Evolutionary conservation across 1,140 invertebrate genomes (phyloP).

Genomic region (Drosophila nannoptera): DNA sequence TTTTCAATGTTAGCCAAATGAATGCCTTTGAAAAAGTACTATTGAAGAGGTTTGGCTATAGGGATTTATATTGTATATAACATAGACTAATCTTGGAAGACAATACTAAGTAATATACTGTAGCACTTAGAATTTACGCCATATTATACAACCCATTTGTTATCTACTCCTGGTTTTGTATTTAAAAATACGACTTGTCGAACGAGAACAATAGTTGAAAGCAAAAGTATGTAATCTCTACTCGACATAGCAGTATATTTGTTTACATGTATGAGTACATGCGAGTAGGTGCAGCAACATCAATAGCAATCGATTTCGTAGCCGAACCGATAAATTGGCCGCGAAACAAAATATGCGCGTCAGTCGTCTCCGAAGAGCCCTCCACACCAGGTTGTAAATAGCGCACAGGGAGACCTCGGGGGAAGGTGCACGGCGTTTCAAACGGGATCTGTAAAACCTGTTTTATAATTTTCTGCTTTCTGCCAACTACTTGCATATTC

Average conservation of each 20-base stretch:
- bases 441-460: slow-evolving; percentile 26
- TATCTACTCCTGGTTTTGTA: slow-evolving; percentile 35
- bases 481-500: slow-evolving; percentile 25
- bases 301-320: slow-evolving; percentile 49
- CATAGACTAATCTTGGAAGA: too few species aligned
- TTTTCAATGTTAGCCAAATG: too few species aligned
- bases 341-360: slow-evolving; percentile 40
- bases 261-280: neutral
- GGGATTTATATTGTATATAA: too few species aligned
- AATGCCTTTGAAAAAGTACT: too few species aligned
- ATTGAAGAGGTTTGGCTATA: neutral
- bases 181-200: slow-evolving; percentile 55
- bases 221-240: slow-evolving; percentile 64
- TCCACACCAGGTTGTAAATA: slow-evolving; percentile 20
- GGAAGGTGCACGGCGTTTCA: too few species aligned
- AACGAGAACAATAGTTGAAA: slow-evolving; percentile 54
- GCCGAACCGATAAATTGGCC: slow-evolving; percentile 53
- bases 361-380: slow-evolving; percentile 42
- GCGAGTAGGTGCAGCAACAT: slow-evolving; percentile 11
- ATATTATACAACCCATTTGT: slow-evolving; percentile 50
- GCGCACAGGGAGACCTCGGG: neutral
- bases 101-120: too few species aligned
- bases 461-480: slow-evolving; percentile 19
- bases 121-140: slow-evolving; percentile 13
- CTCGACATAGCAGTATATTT: slow-evolving; percentile 29